Conservation (phyloP, 2,797 vertebrate genomes). For the Urocyon cinereoargenteus region DNA sequence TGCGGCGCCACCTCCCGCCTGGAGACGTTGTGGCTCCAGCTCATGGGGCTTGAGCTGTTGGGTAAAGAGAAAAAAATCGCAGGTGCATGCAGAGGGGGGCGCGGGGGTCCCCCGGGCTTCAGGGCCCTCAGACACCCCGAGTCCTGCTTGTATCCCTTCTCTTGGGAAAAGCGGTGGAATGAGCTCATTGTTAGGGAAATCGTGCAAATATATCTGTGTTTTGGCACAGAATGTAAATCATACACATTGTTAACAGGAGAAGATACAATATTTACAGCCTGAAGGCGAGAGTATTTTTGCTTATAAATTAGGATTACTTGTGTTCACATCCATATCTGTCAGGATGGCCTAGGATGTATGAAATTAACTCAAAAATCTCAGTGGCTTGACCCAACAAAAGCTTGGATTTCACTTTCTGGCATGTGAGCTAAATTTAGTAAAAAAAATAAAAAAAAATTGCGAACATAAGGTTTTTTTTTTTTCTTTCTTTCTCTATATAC, state of each 20-base stretch:
- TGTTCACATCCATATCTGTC: not conserved
- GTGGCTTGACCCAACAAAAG: not conserved
- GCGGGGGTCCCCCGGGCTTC: too few relatives aligned
- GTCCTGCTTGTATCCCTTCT: not conserved
- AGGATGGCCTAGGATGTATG: not conserved
- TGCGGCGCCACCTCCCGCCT: too few relatives aligned
- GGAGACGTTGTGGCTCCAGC: too few relatives aligned
- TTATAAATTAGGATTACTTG: not conserved
- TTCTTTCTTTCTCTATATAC: not conserved
- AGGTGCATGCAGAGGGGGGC: not conserved
- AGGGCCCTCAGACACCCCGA: too few relatives aligned
- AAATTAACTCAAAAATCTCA: constrained; percentile 2
- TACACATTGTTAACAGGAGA: not conserved
- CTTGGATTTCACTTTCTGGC: not conserved
- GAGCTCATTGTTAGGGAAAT: not conserved
- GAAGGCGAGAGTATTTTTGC: not conserved
- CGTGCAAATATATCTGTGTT: not conserved
- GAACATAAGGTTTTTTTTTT: not conserved
- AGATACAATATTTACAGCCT: not conserved
- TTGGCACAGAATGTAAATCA: constrained; percentile 24
- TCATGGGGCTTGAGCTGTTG: not conserved
- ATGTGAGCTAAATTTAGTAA: not conserved
- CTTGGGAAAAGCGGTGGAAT: not conserved
- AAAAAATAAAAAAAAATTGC: not conserved
- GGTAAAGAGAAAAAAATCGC: not conserved